Evolutionary conservation across 1,140 invertebrate genomes (phyloP), one percentile per base, ranked within the genome.

Genomic region (Saccostrea echinata): DNA sequence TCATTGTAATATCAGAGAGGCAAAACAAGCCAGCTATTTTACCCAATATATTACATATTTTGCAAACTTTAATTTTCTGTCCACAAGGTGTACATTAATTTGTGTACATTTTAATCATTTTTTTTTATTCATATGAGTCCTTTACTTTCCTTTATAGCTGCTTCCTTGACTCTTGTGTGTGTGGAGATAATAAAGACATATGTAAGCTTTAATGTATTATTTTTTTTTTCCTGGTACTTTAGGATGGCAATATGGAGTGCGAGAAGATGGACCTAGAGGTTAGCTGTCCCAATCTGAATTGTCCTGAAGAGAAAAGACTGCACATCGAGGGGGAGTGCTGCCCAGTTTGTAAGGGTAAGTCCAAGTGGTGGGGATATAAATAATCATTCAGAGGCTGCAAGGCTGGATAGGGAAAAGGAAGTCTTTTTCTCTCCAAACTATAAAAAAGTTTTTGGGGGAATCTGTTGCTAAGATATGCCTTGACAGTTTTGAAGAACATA

Each of bases 311-410:
- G 61, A 96, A 98, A 92, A 97, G 97, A 94, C 97, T 98, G 91
- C 96, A 96, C 90, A 97, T 97, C 61, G 96, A 97, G 35, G 97
- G 97, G 84, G 97, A 98, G 94, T 98, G 98, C 95, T 98, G 98
- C 95, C 97, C 97, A 94, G 97, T 98, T 93, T 98, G 98, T 95
- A 97, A 97, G 96, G 97, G 97, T 98, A 96, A 92, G 81, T 83
- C 9, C 43, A 43, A 27, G 35, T 33, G 71, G 11, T 30, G 24
- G 71, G 27, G 71, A 80, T 80, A 1, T 16, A 80, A 80, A 6
- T 12, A 30, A 80, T 11, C 24, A 18, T 27, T 27, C 12, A 30
- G 4, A 80, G 24, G 71, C 9, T 4, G 6, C 11, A 21, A 30
- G 13, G 16, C 27, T 80, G 21, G 16, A 24, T 9, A 80, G 16